Conservation (phyloP, 2,113 vertebrate genomes). For the Budorcas taxicolor region DNA sequence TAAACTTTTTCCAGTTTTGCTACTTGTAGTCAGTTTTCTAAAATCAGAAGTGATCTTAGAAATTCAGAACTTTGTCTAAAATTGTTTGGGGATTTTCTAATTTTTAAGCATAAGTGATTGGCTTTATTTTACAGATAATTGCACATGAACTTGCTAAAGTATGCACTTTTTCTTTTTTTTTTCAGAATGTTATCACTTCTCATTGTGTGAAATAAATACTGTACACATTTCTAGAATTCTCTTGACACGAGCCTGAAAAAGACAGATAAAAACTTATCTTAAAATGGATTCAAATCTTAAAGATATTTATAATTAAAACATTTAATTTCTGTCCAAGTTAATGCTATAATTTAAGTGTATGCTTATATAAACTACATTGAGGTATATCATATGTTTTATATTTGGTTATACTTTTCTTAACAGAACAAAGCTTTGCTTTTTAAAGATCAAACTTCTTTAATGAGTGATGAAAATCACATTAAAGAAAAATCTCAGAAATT, state of each 20-base stretch:
- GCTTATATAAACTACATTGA: background rate
- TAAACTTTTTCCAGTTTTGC: background rate
- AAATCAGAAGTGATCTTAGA: background rate
- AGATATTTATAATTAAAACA: background rate
- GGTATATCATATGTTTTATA: background rate
- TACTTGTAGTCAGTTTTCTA: background rate
- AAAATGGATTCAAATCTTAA: background rate
- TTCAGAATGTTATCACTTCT: background rate
- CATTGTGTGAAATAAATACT: background rate
- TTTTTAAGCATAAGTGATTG: background rate
- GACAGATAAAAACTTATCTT: background rate
- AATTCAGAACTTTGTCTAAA: constrained; percentile 6
- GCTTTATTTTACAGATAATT: background rate
- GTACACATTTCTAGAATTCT: background rate
- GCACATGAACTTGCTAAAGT: background rate
- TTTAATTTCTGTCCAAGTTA: background rate
- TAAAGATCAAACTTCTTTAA: background rate
- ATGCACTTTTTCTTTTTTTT: background rate
- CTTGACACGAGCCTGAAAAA: background rate
- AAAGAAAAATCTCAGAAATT: background rate
- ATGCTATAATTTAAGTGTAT: background rate
- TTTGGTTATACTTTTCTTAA: background rate
- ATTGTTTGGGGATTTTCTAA: background rate
- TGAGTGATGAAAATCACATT: background rate
- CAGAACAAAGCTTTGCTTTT: background rate